Base-by-base conservation (phyloP, 2,113 vertebrate species). In the Oryzias woworae region DNA sequence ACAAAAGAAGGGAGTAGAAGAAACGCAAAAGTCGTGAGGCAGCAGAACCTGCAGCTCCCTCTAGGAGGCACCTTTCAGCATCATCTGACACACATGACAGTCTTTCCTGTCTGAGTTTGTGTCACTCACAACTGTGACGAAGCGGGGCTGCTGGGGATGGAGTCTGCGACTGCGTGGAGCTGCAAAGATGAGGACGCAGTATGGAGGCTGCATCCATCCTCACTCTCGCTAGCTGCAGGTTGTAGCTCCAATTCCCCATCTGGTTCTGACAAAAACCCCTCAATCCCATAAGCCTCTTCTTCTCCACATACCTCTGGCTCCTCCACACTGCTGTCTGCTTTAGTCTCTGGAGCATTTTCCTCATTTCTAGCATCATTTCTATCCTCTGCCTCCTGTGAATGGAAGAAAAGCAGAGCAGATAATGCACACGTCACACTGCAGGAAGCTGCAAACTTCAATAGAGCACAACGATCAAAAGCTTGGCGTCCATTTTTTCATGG, bases 41-140 rank as follows among this genome's bases (percentile, higher is more conserved):
- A 31, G 52, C 18, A 45, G 53, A 62, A 56, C 20, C 46, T 31
- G 24, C 12, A 45, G 13, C 60, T 17, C 43, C 16, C 41, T 53
- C 55, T 51, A n/a, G 23, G 53, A 41, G 17, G 50, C 51, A 15
- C 14, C 22, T 26, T 42, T 53, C 8, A 26, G 13, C 54, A 47
- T 17, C 69, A 41, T 41, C 28, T 22, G 47, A 62, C 14, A 53
- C 18, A 24, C 15, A 4, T 36, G 14, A 62, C 41, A 18, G 50
- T 36, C 8, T 17, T 54, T 22, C 22, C 44, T 15, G 44, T 17
- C 36, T 51, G 57, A 47, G 22, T 52, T 53, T 53, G 62, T 65
- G 63, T 63, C 54, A 90, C 97, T 94, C 85, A 98, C 97, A 98
- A 98, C 81, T 97, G 96, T 0, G 97, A 98, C 50, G 97, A 98